A percentile compares a stretch with the other conserved stretches of the same genome.
These are phyloP conservation scores for Lepidochrysops patricia DNA, from an alignment of 2,888 invertebrate species.

Conservation along the genomic window DNA sequence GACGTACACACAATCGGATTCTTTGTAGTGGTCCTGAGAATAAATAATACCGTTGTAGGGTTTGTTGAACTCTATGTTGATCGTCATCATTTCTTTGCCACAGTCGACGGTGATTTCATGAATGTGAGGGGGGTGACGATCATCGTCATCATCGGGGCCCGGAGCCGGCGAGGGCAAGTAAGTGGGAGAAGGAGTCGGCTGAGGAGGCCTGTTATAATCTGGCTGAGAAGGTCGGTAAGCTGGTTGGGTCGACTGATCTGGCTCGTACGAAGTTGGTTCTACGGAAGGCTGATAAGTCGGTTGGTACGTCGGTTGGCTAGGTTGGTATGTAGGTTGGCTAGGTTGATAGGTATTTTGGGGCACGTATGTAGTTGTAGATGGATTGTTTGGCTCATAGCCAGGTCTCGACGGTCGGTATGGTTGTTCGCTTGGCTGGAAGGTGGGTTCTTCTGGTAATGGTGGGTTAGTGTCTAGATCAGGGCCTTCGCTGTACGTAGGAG, in stretches of 20 bases:
- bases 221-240: conserved; percentile 35
- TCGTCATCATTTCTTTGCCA: conserved; percentile 88
- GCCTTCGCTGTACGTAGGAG: conserved; percentile 57
- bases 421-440: conserved; percentile 28
- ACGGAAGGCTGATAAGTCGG: conserved; percentile 30
- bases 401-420: conserved; percentile 29
- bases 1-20: conserved; percentile 82
- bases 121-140: conserved; percentile 83
- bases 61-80: conserved; percentile 84
- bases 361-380: conserved; percentile 22
- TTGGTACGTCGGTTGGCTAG: conserved; percentile 32
- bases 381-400: conserved; percentile 29
- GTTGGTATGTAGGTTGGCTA: conserved; percentile 35
- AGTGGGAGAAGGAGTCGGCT: conserved; percentile 18
- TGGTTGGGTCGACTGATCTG: conserved; percentile 25
- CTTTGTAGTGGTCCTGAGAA: conserved; percentile 82
- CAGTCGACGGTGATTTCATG: conserved; percentile 84
- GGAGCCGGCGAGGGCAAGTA: conserved; percentile 18
- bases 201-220: conserved; percentile 20
- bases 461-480: conserved; percentile 23
- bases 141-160: conserved; percentile 65
- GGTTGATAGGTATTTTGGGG: conserved; percentile 37
- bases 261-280: conserved; percentile 22
- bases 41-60: conserved; percentile 86
- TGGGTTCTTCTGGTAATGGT: conserved; percentile 13